Percentiles rank a stretch among this genome's conserved stretches.
Conservation (phyloP, 2,888 invertebrate species). For the Platycheirus rosarum region DNA sequence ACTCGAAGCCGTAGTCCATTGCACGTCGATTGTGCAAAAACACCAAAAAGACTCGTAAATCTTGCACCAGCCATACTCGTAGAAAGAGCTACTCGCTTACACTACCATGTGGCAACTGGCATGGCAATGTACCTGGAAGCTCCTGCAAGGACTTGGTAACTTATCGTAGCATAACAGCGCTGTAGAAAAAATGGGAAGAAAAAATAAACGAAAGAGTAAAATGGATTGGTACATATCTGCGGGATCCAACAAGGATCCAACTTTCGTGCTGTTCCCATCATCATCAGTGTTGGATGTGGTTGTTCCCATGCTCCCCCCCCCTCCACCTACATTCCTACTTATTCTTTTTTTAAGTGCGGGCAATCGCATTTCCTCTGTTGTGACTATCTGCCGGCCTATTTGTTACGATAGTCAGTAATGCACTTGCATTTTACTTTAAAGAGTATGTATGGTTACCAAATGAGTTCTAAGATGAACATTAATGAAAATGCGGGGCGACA, state of each 20-base stretch:
- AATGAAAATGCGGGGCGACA: no score
- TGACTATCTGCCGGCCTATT: constrained; percentile 54
- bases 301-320: constrained; percentile 26
- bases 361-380: constrained; percentile 54
- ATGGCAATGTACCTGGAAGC: constrained; percentile 6
- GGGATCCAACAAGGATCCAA: constrained; percentile 4
- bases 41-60: constrained; percentile 59
- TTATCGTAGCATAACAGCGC: constrained; percentile 65
- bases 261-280: constrained; percentile 23
- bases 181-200: not conserved
- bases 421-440: constrained; percentile 49
- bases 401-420: constrained; percentile 59
- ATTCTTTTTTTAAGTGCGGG: constrained; percentile 35
- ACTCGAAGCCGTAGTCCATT: not conserved
- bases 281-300: constrained; percentile 26
- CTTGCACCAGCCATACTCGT: constrained; percentile 41
- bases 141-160: constrained; percentile 53
- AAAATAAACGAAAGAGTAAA: no score
- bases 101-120: constrained; percentile 9
- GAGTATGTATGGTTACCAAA: no score
- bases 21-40: constrained; percentile 40
- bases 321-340: constrained; percentile 27
- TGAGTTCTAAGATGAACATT: no score
- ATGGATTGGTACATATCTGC: no score
- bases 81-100: constrained; percentile 6